Conservation (phyloP, 2,888 invertebrate genomes). For the Steromphala cineraria region DNA sequence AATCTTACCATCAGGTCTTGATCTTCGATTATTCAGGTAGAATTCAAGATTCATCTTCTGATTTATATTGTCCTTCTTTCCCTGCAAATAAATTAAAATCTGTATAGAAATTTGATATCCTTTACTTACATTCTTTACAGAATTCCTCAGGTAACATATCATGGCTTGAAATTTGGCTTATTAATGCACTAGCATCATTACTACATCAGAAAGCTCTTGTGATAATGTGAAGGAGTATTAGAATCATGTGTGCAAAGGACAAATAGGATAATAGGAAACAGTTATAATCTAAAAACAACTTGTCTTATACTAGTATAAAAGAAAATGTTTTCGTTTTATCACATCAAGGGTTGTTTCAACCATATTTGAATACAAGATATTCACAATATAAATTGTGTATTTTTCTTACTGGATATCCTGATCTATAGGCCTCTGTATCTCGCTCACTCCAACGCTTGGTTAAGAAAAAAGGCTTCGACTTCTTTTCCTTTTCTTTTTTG, state of each 20-base stretch:
- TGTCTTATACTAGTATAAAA: too few relatives aligned
- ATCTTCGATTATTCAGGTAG: constrained; percentile 51
- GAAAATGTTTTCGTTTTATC: too few relatives aligned
- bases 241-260: too few relatives aligned
- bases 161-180: too few relatives aligned
- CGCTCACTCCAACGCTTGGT: constrained; percentile 33
- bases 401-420: constrained; percentile 42
- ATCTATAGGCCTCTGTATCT: constrained; percentile 43
- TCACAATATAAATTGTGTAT: too few relatives aligned
- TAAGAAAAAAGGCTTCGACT: constrained; percentile 20
- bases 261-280: too few relatives aligned
- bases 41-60: constrained; percentile 46
- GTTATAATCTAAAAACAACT: too few relatives aligned
- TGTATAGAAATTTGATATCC: not conserved
- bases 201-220: too few relatives aligned
- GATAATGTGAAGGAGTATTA: too few relatives aligned
- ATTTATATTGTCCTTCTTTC: constrained; percentile 42
- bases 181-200: too few relatives aligned
- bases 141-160: too few relatives aligned
- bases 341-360: too few relatives aligned
- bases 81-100: constrained; percentile 30
- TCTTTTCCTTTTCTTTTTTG: not conserved
- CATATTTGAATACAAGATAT: not conserved
- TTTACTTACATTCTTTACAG: not conserved
- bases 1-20: constrained; percentile 58